A percentile compares a stretch with the other conserved stretches of the same genome.
These are phyloP conservation scores for Crenuchus spilurus DNA, from an alignment of 2,797 vertebrate species.

Conservation along the genomic window DNA sequence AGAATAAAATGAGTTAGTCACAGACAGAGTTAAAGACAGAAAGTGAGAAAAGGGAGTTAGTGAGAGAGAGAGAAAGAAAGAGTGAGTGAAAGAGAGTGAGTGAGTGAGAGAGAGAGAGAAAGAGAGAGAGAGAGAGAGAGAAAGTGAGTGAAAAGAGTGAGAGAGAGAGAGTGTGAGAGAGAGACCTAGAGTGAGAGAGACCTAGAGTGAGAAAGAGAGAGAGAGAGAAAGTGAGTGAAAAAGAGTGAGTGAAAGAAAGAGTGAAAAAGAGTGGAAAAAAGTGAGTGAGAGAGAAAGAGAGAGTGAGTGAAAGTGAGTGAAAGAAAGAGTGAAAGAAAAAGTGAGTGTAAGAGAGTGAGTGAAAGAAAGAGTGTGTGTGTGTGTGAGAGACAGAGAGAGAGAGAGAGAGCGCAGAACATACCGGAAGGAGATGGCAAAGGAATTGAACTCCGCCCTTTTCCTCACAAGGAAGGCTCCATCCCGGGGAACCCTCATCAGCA, in stretches of 20 bases:
- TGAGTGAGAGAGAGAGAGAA: not conserved
- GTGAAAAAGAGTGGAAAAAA: no score
- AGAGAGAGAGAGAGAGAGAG: constrained; percentile 86
- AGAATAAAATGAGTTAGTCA: no score
- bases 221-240: no score
- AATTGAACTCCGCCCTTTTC: constrained; percentile 92
- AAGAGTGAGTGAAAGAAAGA: no score
- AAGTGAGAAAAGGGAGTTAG: not conserved
- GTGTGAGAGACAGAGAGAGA: constrained; percentile 80
- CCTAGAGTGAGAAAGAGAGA: no score
- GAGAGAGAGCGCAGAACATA: constrained; percentile 58
- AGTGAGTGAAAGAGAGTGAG: not conserved
- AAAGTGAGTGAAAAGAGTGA: constrained; percentile 50
- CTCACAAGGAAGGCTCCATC: constrained; percentile 96
- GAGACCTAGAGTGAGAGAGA: no score
- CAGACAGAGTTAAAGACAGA: not conserved
- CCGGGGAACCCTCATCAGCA: constrained; percentile 97
- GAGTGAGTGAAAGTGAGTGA: constrained; percentile 85
- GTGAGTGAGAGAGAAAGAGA: not conserved
- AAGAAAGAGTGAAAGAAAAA: constrained; percentile 54
- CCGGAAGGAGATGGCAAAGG: constrained; percentile 98
- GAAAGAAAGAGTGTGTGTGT: constrained; percentile 56
- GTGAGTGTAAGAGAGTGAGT: no score
- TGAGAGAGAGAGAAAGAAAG: constrained; percentile 9
- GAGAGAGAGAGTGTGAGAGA: not conserved